Conservation (phyloP, 2,797 vertebrate genomes). For the Phoeniculus purpureus region DNA sequence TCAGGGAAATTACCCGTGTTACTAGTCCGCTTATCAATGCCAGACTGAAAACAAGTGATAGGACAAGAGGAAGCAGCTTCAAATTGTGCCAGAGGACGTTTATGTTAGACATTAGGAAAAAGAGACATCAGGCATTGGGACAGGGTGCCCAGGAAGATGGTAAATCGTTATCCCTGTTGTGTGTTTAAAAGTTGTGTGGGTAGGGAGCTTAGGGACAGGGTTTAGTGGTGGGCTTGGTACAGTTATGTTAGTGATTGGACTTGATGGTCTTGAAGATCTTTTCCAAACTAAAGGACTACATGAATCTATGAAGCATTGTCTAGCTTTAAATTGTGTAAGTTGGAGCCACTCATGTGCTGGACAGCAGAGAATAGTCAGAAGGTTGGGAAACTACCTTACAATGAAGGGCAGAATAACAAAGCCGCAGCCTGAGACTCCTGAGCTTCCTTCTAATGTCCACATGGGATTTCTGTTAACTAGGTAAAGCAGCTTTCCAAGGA, state of each 20-base stretch:
- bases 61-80: no score
- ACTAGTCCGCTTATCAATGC: background rate
- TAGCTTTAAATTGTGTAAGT: background rate
- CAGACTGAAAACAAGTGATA: background rate
- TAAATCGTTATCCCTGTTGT: no score
- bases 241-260: no score
- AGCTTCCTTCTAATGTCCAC: background rate
- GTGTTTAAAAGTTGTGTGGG: no score
- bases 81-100: no score
- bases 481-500: background rate
- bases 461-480: background rate
- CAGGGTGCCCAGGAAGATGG: no score
- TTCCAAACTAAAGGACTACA: no score
- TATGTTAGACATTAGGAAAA: no score
- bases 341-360: background rate
- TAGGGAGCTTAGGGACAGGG: no score
- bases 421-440: background rate
- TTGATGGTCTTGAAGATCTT: no score
- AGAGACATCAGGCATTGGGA: no score
- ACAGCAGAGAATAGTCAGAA: background rate
- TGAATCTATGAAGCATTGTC: background rate
- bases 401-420: background rate
- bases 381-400: background rate
- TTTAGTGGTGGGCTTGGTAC: no score
- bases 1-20: background rate